These are phyloP conservation scores for Onychomys arenicola DNA, from an alignment of 2,797 vertebrate species.

Conservation along the genomic window DNA sequence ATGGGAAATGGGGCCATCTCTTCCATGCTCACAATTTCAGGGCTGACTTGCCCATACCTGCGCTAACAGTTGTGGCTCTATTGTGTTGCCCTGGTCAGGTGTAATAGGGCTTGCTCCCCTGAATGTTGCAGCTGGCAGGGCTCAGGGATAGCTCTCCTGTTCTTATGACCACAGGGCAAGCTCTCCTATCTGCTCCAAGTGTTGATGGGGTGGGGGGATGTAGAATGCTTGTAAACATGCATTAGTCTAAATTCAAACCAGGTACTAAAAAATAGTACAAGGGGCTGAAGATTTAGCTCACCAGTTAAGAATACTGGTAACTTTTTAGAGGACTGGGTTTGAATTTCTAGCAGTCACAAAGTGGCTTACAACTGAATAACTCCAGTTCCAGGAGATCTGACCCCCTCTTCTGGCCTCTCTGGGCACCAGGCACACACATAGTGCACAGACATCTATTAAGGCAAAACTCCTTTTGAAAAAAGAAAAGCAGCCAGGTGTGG, in stretches of 20 bases:
- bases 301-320: not conserved
- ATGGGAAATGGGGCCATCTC: too few relatives aligned
- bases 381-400: not conserved
- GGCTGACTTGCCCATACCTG: too few relatives aligned
- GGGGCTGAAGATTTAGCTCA: not conserved
- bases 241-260: not conserved
- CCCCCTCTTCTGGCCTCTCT: not conserved
- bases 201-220: too few relatives aligned
- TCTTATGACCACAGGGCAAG: too few relatives aligned
- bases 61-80: too few relatives aligned
- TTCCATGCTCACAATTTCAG: too few relatives aligned
- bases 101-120: too few relatives aligned
- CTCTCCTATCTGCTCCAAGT: too few relatives aligned
- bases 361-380: not conserved
- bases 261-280: not conserved
- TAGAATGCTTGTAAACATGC: not conserved
- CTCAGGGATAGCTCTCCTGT: too few relatives aligned
- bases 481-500: not conserved
- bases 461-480: not conserved
- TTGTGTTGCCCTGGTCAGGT: too few relatives aligned
- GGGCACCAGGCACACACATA: not conserved
- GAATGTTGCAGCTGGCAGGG: too few relatives aligned
- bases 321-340: not conserved
- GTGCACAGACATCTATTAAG: not conserved
- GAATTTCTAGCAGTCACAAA: not conserved